Evolutionary conservation across 1,140 invertebrate species (phyloP), one percentile per base, ranked within the genome.

Genomic region (Leguminivora glycinivorella): DNA sequence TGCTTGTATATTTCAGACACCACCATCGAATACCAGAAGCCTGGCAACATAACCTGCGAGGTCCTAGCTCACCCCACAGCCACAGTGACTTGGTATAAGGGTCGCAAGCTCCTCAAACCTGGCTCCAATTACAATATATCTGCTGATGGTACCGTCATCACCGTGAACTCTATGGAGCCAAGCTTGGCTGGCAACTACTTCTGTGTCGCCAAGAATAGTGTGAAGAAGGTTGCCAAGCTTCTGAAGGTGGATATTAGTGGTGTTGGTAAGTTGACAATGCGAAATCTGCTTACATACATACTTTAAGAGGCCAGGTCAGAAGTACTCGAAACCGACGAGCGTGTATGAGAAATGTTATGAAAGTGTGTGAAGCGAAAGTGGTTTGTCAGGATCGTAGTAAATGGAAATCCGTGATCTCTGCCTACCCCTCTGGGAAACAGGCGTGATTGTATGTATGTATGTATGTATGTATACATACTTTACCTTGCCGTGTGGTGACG

Each of bases 41-140:
- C 63, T 19, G 72, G 70, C 4, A 63, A 56, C 29, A 52, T 81
- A 34, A 17, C 47, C 38, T 78, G 78, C 56, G 71, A 73, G 34
- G 47, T 80, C 19, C 72, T 80, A 25, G 76, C 80, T 10, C 58
- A 19, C 7, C 79, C 81, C 12, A 70, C 75, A 12, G 75, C 75
- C 40, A 67, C 47, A 0, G 75, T 80, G 4, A 76, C 12, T n/a
- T 83, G 81, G 81, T 76, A 69, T 22, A 75, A 72, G 58, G 68
- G 77, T 31, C 67, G 40, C 4, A 40, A 29, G n/a, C 52, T 14
- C 63, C 29, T 82, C 19, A 34, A 6, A 19, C 34, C 26, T 14
- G 67, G 74, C 24, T 40, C 47, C 4, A 58, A 79, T 63, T 70
- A 73, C 9, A 26, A 72, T 7, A 70, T 75, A 56, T 80, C 80